These are phyloP conservation scores for Calliphora vicina DNA, from an alignment of 1,140 invertebrate species.

Conservation along the genomic window DNA sequence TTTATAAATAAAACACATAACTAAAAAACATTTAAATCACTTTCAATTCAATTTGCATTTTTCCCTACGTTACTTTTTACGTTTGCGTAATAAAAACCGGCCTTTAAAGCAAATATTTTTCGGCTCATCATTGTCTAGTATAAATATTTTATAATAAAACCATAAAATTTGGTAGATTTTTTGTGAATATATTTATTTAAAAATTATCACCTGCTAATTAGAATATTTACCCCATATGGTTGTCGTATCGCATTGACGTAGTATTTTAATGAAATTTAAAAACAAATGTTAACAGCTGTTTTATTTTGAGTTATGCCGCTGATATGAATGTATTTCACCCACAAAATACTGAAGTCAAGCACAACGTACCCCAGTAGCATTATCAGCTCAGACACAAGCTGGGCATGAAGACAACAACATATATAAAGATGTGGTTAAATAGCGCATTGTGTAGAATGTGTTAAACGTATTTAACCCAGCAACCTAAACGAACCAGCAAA, in stretches of 20 bases:
- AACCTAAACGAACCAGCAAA: not conserved
- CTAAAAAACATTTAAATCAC: no score
- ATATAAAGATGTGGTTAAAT: not conserved
- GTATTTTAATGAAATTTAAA: not conserved
- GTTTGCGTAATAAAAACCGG: no score
- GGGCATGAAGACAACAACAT: not conserved
- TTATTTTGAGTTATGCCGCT: not conserved
- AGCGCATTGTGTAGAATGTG: not conserved
- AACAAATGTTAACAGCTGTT: no score
- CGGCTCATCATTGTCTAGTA: no score
- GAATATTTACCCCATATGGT: not conserved
- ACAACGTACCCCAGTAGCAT: not conserved
- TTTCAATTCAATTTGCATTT: no score
- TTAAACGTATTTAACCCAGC: no score
- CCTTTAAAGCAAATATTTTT: no score
- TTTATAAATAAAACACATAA: no score
- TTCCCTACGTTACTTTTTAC: no score
- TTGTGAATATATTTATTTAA: not conserved
- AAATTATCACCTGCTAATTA: constrained; percentile 1
- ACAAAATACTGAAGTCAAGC: not conserved
- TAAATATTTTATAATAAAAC: no score
- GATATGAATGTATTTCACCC: not conserved
- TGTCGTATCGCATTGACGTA: not conserved
- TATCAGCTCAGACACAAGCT: not conserved
- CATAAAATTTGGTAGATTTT: no score